A percentile compares a stretch with the other conserved stretches of the same genome.
Conservation (phyloP, 2,888 invertebrate species). For the Luffia ferchaultella region DNA sequence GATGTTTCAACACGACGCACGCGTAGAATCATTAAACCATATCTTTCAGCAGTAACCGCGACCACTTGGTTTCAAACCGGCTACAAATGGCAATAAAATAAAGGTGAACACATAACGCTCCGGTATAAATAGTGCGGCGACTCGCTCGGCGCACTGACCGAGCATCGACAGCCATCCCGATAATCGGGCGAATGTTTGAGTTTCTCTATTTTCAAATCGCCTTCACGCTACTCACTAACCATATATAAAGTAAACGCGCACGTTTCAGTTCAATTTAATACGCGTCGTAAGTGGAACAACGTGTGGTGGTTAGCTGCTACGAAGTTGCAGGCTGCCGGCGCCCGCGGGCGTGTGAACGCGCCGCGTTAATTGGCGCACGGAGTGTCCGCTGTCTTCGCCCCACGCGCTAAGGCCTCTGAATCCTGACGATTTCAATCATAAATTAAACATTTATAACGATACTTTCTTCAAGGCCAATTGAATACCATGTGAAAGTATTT, state of each 20-base stretch:
- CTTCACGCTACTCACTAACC: slow-evolving; percentile 8
- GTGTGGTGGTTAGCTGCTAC: neutral
- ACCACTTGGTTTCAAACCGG: slow-evolving; percentile 51
- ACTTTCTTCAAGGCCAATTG: neutral
- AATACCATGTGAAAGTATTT: too few species aligned
- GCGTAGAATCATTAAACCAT: too few species aligned
- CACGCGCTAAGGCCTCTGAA: slow-evolving; percentile 11
- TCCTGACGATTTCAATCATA: neutral
- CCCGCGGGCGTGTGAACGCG: slow-evolving; percentile 47
- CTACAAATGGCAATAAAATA: slow-evolving; percentile 62
- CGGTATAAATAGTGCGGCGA: slow-evolving; percentile 59
- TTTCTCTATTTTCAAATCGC: slow-evolving; percentile 63
- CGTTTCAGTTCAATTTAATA: slow-evolving; percentile 27
- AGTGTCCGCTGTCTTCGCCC: slow-evolving; percentile 50
- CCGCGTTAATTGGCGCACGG: slow-evolving; percentile 57
- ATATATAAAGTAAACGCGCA: slow-evolving; percentile 23
- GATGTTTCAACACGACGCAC: too few species aligned
- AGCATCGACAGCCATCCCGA: slow-evolving; percentile 60
- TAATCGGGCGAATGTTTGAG: slow-evolving; percentile 55
- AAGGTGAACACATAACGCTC: slow-evolving; percentile 46
- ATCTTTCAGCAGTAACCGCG: too few species aligned
- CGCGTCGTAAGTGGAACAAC: neutral
- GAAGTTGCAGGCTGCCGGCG: slow-evolving; percentile 25
- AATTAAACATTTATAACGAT: neutral
- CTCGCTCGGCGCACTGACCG: slow-evolving; percentile 50